Evolutionary conservation across 2,797 vertebrate genomes (phyloP).

Genomic region (Pangasius larnaudii): DNA sequence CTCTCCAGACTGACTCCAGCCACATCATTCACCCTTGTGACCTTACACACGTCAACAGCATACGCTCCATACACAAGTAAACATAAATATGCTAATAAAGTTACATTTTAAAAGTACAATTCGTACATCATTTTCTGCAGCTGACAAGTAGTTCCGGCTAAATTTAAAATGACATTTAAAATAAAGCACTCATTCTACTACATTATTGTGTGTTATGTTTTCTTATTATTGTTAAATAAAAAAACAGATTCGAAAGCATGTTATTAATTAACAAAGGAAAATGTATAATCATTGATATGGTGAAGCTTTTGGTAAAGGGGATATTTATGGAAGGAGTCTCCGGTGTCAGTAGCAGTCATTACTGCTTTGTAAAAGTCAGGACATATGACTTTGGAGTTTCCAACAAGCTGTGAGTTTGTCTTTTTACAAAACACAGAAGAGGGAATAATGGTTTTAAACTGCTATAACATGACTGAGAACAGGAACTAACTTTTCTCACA

Average conservation of each 20-base stretch:
- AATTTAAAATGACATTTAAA: background rate
- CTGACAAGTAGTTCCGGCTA: background rate
- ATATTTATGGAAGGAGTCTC: conserved; percentile 1
- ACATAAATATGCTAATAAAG: background rate
- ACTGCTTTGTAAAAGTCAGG: background rate
- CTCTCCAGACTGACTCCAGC: conserved; percentile 9
- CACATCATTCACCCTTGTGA: conserved; percentile 17
- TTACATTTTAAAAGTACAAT: background rate
- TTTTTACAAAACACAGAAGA: background rate
- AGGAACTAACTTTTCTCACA: background rate
- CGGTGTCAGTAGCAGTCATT: background rate
- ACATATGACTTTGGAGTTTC: background rate
- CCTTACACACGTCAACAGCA: background rate
- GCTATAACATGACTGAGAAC: background rate
- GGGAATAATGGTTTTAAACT: background rate
- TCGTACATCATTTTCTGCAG: background rate
- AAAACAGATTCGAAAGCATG: background rate
- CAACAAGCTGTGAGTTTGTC: background rate
- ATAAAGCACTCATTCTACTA: background rate
- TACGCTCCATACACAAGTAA: background rate
- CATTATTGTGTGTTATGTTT: background rate
- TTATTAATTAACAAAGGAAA: background rate
- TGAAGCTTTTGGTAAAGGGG: background rate
- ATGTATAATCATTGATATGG: background rate
- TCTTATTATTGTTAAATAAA: background rate